Base-by-base conservation (phyloP, 2,888 invertebrate species). In the Gryllus longicercus region DNA sequence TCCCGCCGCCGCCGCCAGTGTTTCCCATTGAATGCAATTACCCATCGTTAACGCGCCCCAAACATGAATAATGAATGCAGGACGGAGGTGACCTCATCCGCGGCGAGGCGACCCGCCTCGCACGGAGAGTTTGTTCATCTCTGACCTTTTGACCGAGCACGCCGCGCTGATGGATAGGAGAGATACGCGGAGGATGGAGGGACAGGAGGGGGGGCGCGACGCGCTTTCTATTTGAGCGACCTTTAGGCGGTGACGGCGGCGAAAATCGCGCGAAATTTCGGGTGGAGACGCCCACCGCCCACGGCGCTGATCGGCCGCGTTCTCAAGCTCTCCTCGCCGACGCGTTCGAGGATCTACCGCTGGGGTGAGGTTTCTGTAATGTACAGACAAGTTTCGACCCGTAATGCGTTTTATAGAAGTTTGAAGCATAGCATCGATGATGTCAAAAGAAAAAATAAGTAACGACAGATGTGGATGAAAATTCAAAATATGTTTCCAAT, bases 111-210 rank as follows among this genome's bases (percentile, higher is more conserved):
- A 63, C 14, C 63, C 63, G 16, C 1, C 63, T 14, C n/a, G 16
- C 38, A 14, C 63, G n/a, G n/a, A 63, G 63, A 63, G 63, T 63
- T 63, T 63, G 63, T 63, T 63, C 63, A 63, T 63, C 63, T 63
- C n/a, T 63, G 63, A 63, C 63, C 63, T 63, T 63, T 63, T 63
- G 63, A 63, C 63, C n/a, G 63, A 63, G 63, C 63, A 63, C 63
- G 63, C 14, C 4, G 14, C 63, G 14, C n/a, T 63, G 63, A 63
- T 63, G 63, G 63, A 63, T 63, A 14, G 63, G 63, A 63, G 63
- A 63, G 63, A 63, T 63, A 63, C 16, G 5, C 63, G 38, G 38
- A 38, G 38, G 38, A 38, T 38, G 38, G 38, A 8, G 8, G 38
- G 38, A 0, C 10, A 4, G n/a, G 63, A 63, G 14, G 14, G 14